These are phyloP conservation scores for Orchesella flavescens DNA, from an alignment of 2,888 invertebrate species.

Conservation along the genomic window DNA sequence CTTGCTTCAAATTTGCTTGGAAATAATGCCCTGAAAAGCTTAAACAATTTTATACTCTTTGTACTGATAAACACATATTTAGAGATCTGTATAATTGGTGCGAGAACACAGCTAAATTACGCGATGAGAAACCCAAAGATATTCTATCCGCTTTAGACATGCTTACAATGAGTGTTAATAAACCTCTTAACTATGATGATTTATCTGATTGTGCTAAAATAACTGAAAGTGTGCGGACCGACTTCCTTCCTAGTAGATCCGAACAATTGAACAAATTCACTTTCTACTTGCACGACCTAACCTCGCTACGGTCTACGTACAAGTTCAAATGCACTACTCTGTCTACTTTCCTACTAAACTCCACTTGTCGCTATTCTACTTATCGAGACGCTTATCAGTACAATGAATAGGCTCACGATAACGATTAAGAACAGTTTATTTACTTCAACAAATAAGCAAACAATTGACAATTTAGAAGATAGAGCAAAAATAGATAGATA, in stretches of 20 bases:
- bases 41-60: neutral
- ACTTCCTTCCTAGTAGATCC: constrained; percentile 6
- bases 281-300: no score
- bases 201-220: neutral
- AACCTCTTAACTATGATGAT: neutral
- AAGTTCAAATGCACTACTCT: no score
- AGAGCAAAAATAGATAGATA: no score
- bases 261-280: no score
- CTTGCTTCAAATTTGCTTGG: constrained; percentile 14
- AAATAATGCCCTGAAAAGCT: neutral
- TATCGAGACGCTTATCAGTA: no score
- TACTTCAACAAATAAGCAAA: no score
- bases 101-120: constrained; percentile 8
- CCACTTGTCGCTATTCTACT: no score
- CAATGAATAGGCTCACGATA: no score
- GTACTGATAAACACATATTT: neutral
- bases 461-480: no score
- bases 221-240: neutral
- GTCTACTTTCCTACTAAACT: no score
- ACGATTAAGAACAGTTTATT: no score
- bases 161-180: constrained; percentile 8
- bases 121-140: neutral
- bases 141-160: neutral
- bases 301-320: no score
- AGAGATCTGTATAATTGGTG: constrained; percentile 2